Percentiles rank a stretch among this genome's conserved stretches.
phyloP scores from a whole-genome alignment of 2,888 invertebrate species.

The Dryobota labecula region DNA sequence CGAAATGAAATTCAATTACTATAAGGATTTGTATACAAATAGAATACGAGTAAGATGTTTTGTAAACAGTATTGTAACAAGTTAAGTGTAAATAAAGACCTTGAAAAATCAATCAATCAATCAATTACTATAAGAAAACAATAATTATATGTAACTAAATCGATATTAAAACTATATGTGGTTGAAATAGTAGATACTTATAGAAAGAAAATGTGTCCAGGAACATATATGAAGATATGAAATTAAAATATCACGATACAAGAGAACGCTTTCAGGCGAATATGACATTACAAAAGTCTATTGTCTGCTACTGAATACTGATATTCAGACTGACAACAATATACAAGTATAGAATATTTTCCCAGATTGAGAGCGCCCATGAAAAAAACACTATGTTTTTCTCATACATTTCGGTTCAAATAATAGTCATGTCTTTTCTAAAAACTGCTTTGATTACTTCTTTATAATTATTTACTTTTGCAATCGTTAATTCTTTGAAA shows the following conservation, averaged over 20 bases:
- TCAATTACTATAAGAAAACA: neutral
- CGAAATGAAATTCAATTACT: neutral
- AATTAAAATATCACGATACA: slow-evolving; percentile 25
- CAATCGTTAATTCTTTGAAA: too few species aligned
- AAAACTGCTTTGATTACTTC: neutral
- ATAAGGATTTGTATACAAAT: too few species aligned
- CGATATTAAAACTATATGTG: neutral
- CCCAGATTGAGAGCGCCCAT: neutral
- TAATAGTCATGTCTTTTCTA: neutral
- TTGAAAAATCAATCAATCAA: too few species aligned
- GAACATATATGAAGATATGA: neutral
- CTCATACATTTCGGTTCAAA: neutral
- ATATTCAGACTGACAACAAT: too few species aligned
- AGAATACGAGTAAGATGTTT: too few species aligned
- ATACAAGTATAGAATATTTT: neutral
- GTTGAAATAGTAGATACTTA: neutral
- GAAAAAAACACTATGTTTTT: neutral
- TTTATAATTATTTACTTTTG: too few species aligned
- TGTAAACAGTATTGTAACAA: too few species aligned
- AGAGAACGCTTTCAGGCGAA: slow-evolving; percentile 35
- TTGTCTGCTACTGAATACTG: slow-evolving; percentile 22
- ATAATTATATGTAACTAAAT: neutral
- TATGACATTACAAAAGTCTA: slow-evolving; percentile 24
- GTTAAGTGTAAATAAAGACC: too few species aligned
- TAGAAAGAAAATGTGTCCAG: neutral